These are phyloP conservation scores for Sandelia bainsii DNA, from an alignment of 2,797 vertebrate species.

Conservation along the genomic window DNA sequence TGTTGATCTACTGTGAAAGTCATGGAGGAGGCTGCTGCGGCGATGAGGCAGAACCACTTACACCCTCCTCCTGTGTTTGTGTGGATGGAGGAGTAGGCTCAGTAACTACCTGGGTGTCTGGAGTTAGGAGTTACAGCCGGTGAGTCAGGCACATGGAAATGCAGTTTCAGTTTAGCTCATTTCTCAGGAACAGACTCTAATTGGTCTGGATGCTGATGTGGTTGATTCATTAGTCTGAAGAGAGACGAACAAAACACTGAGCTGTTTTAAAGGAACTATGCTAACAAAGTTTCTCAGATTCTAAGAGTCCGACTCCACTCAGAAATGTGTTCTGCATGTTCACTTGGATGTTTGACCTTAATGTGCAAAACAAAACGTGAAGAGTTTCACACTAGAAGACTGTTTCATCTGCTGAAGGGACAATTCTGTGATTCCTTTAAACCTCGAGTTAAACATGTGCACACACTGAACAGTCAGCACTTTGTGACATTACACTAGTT, in stretches of 20 bases:
- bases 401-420: too few species aligned
- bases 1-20: conserved; percentile 23
- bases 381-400: too few species aligned
- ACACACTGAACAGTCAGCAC: background rate
- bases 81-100: conserved; percentile 61
- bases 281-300: too few species aligned
- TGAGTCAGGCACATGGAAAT: conserved; percentile 62
- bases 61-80: conserved; percentile 37
- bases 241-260: background rate
- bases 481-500: background rate
- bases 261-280: too few species aligned
- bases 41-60: conserved; percentile 45
- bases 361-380: too few species aligned
- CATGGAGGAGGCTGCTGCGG: conserved; percentile 52
- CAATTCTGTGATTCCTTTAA: too few species aligned
- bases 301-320: background rate
- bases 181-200: conserved; percentile 36
- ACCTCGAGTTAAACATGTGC: too few species aligned
- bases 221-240: conserved; percentile 17
- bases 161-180: conserved; percentile 4
- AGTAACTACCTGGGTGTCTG: conserved; percentile 64
- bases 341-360: background rate
- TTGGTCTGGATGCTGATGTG: conserved; percentile 29
- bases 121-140: conserved; percentile 49
- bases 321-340: conserved; percentile 2